Evolutionary conservation across 2,113 vertebrate species (phyloP).

Genomic region (Rynchops niger): DNA sequence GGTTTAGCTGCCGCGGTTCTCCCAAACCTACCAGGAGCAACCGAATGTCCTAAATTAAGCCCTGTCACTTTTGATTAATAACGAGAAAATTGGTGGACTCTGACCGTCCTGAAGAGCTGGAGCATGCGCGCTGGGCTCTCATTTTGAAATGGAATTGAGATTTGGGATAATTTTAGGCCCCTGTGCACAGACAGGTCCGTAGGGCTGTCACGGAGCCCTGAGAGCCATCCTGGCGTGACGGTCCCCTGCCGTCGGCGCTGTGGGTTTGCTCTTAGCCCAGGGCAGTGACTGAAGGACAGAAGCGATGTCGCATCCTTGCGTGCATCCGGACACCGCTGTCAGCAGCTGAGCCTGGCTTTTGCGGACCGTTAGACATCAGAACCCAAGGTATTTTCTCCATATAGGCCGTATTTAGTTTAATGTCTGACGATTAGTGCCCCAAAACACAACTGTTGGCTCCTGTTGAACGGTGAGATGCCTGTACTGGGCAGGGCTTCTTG

Average conservation of each 20-base stretch:
- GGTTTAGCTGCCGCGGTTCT: neutral
- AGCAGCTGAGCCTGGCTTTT: neutral
- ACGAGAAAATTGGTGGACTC: neutral
- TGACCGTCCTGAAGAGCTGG: neutral
- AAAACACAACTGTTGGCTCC: neutral
- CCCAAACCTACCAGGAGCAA: neutral
- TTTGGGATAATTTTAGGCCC: neutral
- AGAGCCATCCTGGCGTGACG: neutral
- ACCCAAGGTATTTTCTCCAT: neutral
- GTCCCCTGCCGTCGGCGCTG: neutral
- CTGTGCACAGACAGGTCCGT: neutral
- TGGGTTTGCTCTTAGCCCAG: neutral
- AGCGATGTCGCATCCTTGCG: rapidly evolving
- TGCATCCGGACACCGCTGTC: neutral
- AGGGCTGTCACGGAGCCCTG: neutral
- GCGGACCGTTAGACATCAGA: neutral
- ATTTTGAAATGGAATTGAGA: neutral
- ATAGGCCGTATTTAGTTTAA: neutral
- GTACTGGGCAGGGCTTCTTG: neutral
- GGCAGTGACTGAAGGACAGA: no score
- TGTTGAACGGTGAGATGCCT: neutral
- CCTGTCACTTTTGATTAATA: neutral
- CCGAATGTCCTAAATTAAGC: neutral
- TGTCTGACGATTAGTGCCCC: neutral
- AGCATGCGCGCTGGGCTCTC: neutral